phyloP scores from a whole-genome alignment of 1,140 invertebrate species.

The Drosophila nasuta region DNA sequence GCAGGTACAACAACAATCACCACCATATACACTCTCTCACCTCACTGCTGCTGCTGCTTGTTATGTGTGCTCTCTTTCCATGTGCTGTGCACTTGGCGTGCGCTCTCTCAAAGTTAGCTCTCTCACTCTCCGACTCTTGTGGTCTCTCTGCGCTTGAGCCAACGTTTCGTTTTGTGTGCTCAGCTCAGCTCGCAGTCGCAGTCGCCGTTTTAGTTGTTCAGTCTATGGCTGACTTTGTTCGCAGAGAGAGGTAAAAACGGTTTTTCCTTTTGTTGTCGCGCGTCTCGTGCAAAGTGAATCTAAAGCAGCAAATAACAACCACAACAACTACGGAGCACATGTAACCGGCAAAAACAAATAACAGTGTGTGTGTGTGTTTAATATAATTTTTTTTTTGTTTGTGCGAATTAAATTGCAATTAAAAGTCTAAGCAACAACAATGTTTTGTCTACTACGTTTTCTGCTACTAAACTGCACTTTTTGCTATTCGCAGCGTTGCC shows the following conservation, averaged over 20 bases:
- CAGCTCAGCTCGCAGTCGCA: slow-evolving; percentile 47
- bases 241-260: slow-evolving; percentile 71
- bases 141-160: slow-evolving; percentile 42
- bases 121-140: slow-evolving; percentile 2
- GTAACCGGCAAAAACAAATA: slow-evolving; percentile 41
- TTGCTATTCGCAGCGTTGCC: slow-evolving; percentile 54
- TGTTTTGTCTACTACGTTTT: neutral
- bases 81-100: neutral
- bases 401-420: slow-evolving; percentile 58
- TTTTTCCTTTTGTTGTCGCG: slow-evolving; percentile 31
- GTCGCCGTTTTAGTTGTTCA: slow-evolving; percentile 66
- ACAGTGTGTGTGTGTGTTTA: slow-evolving; percentile 29
- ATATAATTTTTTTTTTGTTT: slow-evolving; percentile 16
- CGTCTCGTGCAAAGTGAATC: slow-evolving; percentile 41
- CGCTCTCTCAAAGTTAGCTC: slow-evolving; percentile 22
- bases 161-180: slow-evolving; percentile 56
- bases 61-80: too few relatives aligned
- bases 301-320: slow-evolving; percentile 32
- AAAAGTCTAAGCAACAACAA: slow-evolving; percentile 38
- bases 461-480: slow-evolving; percentile 10
- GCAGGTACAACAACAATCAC: slow-evolving; percentile 59
- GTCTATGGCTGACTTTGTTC: slow-evolving; percentile 75
- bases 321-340: slow-evolving; percentile 15
- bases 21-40: slow-evolving; percentile 10
- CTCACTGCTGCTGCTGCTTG: too few relatives aligned